Base-by-base conservation (phyloP, 2,888 invertebrate genomes). In the Orchesella flavescens region DNA sequence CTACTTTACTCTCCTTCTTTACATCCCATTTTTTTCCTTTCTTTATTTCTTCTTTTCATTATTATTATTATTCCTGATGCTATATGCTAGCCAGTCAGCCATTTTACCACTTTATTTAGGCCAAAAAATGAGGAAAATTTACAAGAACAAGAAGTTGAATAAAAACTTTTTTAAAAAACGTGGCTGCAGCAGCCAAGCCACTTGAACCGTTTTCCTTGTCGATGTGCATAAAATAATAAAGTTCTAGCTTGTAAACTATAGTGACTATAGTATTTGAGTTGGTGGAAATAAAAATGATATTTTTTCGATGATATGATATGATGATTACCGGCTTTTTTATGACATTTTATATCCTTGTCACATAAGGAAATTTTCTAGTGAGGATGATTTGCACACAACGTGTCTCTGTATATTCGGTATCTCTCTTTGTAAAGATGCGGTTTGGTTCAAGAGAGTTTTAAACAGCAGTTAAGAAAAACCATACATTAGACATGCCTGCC, bases 311-410 rank as follows among this genome's bases (percentile, higher is more conserved):
- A 66, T 66, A 66, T 79, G 79, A 79, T 72, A 72, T 55, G 72
- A 72, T 72, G 79, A 79, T 79, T 79, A 79, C 72, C 55, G 65
- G 34, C 46, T 44, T 80, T 44, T 80, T 80, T 80, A 80, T 74
- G 74, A 49, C 21, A 34, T 34, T 34, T 34, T 34, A 66, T 65
- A 72, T 74, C 57, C 57, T 80, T 74, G 80, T 73, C 80, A 74
- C 74, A 46, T 68, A 74, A 80, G 80, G 73, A 80, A 80, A 74
- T 80, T 72, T 74, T 59, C 34, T 80, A 34, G 34, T 80, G 66
- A 68, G 73, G 4, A 77, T 71, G 72, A 79, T 79, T 72, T 72
- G 78, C 69, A 71, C 68, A 69, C 71, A 72, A 13, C 15, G 43
- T 69, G 19, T 69, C 46, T 49, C 17, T 17, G 49, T n/a, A n/a